Evolutionary conservation across 2,113 vertebrate species (phyloP).

Genomic region (Mugil cephalus): DNA sequence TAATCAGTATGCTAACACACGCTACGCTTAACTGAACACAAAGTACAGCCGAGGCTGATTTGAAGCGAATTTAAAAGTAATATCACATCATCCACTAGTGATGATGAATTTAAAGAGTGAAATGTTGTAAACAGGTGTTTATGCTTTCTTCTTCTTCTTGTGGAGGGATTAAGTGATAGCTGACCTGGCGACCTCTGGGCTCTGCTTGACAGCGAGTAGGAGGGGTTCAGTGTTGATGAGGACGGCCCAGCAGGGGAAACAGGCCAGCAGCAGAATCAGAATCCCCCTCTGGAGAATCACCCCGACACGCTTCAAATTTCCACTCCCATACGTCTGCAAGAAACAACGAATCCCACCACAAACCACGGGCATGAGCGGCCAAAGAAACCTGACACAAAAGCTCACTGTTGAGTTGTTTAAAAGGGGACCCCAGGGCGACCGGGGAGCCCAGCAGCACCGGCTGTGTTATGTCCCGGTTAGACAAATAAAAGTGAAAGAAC

Average conservation of each 20-base stretch:
- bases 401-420: constrained; percentile 30
- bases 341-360: not conserved
- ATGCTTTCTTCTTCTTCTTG: too few species aligned
- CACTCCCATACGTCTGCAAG: constrained; percentile 90
- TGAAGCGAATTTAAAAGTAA: too few species aligned
- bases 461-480: constrained; percentile 6
- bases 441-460: constrained; percentile 34
- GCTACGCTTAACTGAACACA: too few species aligned
- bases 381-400: constrained; percentile 45
- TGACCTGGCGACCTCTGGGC: constrained; percentile 89
- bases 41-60: too few species aligned
- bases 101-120: too few species aligned
- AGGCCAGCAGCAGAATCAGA: constrained; percentile 91
- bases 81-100: too few species aligned
- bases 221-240: constrained; percentile 92
- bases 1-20: too few species aligned
- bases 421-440: not conserved
- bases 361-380: not conserved
- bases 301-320: constrained; percentile 92
- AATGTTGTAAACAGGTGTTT: too few species aligned
- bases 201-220: constrained; percentile 88
- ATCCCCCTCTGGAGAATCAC: constrained; percentile 90
- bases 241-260: constrained; percentile 95
- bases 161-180: not conserved
- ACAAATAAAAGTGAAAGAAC: constrained; percentile 30